A percentile compares a stretch with the other conserved stretches of the same genome.
Evolutionary conservation across 2,113 vertebrate genomes (phyloP).

Genomic region (Poeciliopsis turrubarensis): DNA sequence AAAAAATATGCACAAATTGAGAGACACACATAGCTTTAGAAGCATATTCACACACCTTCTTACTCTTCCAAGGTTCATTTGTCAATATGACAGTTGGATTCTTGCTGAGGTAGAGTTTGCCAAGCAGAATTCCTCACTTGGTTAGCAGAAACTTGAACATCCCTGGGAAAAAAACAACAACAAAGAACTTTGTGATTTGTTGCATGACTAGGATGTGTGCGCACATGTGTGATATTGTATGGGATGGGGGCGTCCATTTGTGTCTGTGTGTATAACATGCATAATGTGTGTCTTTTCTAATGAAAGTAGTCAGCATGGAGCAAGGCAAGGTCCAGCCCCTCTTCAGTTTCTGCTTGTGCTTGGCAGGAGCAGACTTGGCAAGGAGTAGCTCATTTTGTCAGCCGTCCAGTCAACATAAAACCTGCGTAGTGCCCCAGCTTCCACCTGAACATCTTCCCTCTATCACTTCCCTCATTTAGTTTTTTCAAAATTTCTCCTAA

Average conservation of each 20-base stretch:
- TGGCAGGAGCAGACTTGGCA: constrained; percentile 65
- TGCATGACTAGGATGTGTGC: constrained; percentile 9
- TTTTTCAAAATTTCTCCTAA: constrained; percentile 44
- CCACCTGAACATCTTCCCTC: constrained; percentile 42
- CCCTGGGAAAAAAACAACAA: constrained; percentile 56
- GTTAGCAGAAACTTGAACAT: constrained; percentile 70
- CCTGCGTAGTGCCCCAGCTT: constrained; percentile 28
- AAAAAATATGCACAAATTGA: constrained; percentile 29
- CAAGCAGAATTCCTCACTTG: constrained; percentile 69
- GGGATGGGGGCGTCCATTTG: not conserved
- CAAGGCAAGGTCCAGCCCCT: constrained; percentile 58
- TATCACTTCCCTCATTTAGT: constrained; percentile 50
- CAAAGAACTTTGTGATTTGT: constrained; percentile 11
- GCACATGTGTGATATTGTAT: not conserved
- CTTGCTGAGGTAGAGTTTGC: constrained; percentile 68
- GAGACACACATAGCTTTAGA: constrained; percentile 45
- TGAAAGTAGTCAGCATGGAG: constrained; percentile 61
- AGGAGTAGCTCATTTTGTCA: constrained; percentile 65
- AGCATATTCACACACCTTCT: constrained; percentile 53
- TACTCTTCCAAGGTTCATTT: constrained; percentile 76
- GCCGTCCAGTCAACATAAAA: constrained; percentile 73
- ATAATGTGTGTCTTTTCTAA: constrained; percentile 55
- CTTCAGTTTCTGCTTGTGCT: constrained; percentile 64
- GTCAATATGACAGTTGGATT: constrained; percentile 79
- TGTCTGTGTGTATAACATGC: constrained; percentile 19